Conservation (phyloP, 2,797 vertebrate species). For the Hippocampus kuda region DNA sequence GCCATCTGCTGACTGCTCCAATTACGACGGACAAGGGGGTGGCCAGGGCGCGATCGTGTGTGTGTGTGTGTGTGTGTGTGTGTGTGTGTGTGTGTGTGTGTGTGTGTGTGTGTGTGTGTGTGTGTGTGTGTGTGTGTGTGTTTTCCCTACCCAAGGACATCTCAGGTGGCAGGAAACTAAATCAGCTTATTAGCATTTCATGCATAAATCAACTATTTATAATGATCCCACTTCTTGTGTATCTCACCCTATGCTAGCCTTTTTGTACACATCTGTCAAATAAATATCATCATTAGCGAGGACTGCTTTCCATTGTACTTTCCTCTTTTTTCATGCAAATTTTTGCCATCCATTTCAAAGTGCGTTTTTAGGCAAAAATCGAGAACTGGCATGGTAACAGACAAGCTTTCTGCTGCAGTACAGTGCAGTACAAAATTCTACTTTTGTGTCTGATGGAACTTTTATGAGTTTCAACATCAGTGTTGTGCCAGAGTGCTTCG, state of each 20-base stretch:
- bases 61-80: background rate
- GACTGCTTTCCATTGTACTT: slow-evolving; percentile 12
- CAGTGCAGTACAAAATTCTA: slow-evolving; percentile 16
- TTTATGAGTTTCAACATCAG: slow-evolving; percentile 52
- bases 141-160: slow-evolving; percentile 36
- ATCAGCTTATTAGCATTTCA: slow-evolving; percentile 48
- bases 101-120: background rate
- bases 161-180: slow-evolving; percentile 41
- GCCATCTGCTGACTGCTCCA: slow-evolving; percentile 57
- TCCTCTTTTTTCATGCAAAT: background rate
- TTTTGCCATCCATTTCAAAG: slow-evolving; percentile 10
- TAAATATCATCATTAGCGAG: slow-evolving; percentile 33
- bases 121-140: slow-evolving; percentile 9
- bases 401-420: slow-evolving; percentile 27
- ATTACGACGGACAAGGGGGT: slow-evolving; percentile 48
- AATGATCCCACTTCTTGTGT: slow-evolving; percentile 25
- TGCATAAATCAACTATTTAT: slow-evolving; percentile 50
- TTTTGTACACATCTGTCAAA: slow-evolving; percentile 33
- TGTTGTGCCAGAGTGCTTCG: slow-evolving; percentile 25
- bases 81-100: slow-evolving; percentile 3
- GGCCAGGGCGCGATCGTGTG: slow-evolving; percentile 8
- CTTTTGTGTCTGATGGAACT: slow-evolving; percentile 48
- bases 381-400: slow-evolving; percentile 11
- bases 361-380: slow-evolving; percentile 8
- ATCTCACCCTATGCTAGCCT: slow-evolving; percentile 14